phyloP scores from a whole-genome alignment of 2,113 vertebrate genomes.

The Sisor rabdophorus region DNA sequence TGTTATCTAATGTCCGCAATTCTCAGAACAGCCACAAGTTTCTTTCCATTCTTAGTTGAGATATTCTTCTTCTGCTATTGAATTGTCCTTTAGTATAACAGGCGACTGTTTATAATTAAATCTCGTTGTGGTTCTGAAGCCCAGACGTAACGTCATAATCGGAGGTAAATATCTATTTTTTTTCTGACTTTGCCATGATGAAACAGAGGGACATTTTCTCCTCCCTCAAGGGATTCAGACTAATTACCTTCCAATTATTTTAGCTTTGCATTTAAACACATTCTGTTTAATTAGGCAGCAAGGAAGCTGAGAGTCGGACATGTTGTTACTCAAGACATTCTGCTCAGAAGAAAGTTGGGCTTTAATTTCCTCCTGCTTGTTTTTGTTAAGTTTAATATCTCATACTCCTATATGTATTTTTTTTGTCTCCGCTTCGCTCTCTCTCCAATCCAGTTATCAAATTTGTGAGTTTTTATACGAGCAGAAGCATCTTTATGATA shows the following conservation, averaged over 20 bases:
- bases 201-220: neutral
- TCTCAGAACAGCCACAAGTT: too few relatives aligned
- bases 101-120: neutral
- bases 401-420: too few relatives aligned
- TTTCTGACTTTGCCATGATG: neutral
- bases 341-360: conserved; percentile 3
- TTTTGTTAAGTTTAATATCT: neutral
- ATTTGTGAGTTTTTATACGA: conserved; percentile 98
- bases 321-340: neutral
- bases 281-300: conserved; percentile 21
- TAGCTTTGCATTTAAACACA: conserved; percentile 5
- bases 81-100: neutral
- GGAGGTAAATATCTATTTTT: neutral
- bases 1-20: too few relatives aligned
- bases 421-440: neutral
- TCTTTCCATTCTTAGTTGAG: too few relatives aligned
- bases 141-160: neutral
- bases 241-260: conserved; percentile 28
- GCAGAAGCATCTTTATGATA: conserved; percentile 83
- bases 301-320: neutral
- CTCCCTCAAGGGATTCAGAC: neutral
- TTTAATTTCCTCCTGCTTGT: neutral
- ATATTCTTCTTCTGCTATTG: neutral
- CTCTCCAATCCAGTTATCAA: conserved; percentile 75
- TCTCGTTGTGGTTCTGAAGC: neutral